Evolutionary conservation across 2,113 vertebrate species (phyloP).

Genomic region (Ahaetulla prasina): DNA sequence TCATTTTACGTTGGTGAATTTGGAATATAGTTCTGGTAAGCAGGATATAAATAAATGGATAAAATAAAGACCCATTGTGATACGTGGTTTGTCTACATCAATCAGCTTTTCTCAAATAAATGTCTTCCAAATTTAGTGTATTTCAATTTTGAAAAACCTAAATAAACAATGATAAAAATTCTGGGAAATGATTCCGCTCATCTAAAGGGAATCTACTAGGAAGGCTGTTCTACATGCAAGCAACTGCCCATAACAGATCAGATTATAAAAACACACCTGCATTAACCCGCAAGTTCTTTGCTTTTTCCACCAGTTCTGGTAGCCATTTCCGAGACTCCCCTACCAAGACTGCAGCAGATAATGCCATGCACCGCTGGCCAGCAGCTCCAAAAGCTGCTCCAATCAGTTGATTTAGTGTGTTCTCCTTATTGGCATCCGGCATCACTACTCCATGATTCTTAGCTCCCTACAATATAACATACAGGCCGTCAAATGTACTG

Average conservation of each 20-base stretch:
- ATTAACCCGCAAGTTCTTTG: constrained; percentile 86
- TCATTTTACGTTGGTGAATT: not conserved
- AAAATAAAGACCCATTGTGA: not conserved
- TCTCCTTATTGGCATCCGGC: constrained; percentile 98
- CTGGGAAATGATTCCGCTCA: not conserved
- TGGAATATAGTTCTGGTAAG: not conserved
- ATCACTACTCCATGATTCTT: constrained; percentile 98
- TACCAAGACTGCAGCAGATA: constrained; percentile 90
- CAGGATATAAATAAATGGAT: not conserved
- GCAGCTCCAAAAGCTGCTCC: constrained; percentile 96
- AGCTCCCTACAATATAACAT: constrained; percentile 77
- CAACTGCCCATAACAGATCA: not conserved
- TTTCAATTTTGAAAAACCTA: not conserved
- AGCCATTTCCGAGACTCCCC: constrained; percentile 89
- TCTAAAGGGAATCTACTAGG: not conserved
- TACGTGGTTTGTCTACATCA: not conserved
- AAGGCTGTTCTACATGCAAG: not conserved
- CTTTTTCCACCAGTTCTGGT: constrained; percentile 88
- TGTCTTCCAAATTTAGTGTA: not conserved
- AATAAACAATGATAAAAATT: not conserved
- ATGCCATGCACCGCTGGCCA: constrained; percentile 97
- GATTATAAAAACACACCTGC: constrained; percentile 73
- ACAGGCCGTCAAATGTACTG: not conserved
- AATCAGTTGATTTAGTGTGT: constrained; percentile 93
- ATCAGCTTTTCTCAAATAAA: not conserved